Percentiles rank a stretch among this genome's conserved stretches.
These are phyloP conservation scores for Amphibalanus amphitrite DNA, from an alignment of 1,140 invertebrate genomes.

Conservation along the genomic window DNA sequence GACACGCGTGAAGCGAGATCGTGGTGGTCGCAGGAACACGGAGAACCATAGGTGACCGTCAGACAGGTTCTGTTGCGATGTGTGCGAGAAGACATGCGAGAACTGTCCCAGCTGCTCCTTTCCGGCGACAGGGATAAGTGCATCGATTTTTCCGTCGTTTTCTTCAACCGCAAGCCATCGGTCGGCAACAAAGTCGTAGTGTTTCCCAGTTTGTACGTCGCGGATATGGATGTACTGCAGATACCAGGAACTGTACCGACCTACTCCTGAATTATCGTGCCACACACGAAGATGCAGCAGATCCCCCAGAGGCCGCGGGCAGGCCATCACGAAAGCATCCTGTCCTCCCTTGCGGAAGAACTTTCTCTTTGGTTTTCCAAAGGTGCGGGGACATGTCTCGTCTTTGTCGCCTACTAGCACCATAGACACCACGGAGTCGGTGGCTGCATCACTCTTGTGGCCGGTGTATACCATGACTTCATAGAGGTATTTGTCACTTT, in stretches of 20 bases:
- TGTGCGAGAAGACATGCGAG: slow-evolving; percentile 29
- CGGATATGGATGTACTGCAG: slow-evolving; percentile 31
- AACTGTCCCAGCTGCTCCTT: slow-evolving; percentile 30
- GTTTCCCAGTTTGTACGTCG: slow-evolving; percentile 34
- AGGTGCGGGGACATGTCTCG: slow-evolving; percentile 30
- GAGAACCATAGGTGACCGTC: slow-evolving; percentile 41
- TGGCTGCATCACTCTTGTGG: slow-evolving; percentile 30
- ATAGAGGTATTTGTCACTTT: slow-evolving; percentile 35
- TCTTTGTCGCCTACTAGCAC: slow-evolving; percentile 34
- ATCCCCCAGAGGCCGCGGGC: slow-evolving; percentile 26
- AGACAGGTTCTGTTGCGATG: slow-evolving; percentile 28
- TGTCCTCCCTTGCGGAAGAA: slow-evolving; percentile 29
- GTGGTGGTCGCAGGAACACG: slow-evolving; percentile 33
- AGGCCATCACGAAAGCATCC: slow-evolving; percentile 32
- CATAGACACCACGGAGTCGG: slow-evolving; percentile 34
- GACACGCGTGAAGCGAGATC: slow-evolving; percentile 31
- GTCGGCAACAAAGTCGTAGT: slow-evolving; percentile 35
- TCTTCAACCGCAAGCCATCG: slow-evolving; percentile 39
- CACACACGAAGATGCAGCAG: slow-evolving; percentile 35
- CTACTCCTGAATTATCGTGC: slow-evolving; percentile 38
- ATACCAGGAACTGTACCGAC: slow-evolving; percentile 34
- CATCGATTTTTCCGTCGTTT: slow-evolving; percentile 35
- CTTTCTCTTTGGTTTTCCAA: slow-evolving; percentile 27
- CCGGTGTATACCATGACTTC: slow-evolving; percentile 35
- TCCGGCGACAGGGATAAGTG: slow-evolving; percentile 32